Percentiles rank a stretch among this genome's conserved stretches.
Conservation (phyloP, 2,888 invertebrate species). For the Nomada fucata region DNA sequence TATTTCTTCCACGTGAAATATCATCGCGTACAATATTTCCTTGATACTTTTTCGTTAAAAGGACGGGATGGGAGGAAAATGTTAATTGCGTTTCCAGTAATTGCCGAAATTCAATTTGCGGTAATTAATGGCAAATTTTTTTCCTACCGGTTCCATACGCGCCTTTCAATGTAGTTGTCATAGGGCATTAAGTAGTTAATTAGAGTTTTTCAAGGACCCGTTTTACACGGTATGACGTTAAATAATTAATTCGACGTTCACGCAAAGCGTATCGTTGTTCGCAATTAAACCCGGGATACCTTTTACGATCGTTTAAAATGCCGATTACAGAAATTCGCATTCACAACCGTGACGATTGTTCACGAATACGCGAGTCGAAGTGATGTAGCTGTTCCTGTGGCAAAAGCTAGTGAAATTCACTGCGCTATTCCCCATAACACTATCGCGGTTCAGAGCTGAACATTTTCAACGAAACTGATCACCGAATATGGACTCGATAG, state of each 20-base stretch:
- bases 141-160: neutral
- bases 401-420: conserved; percentile 42
- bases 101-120: conserved; percentile 36
- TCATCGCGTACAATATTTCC: conserved; percentile 17
- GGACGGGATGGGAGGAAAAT: neutral
- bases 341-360: conserved; percentile 8
- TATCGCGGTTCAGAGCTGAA: conserved; percentile 7
- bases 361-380: conserved; percentile 30
- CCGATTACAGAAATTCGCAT: conserved; percentile 49
- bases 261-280: conserved; percentile 45
- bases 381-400: conserved; percentile 38
- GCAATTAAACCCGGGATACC: conserved; percentile 43
- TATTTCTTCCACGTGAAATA: neutral
- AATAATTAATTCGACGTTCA: conserved; percentile 45
- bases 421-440: neutral
- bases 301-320: conserved; percentile 47
- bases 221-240: conserved; percentile 28
- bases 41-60: conserved; percentile 21
- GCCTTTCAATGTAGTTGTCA: conserved; percentile 27
- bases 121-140: conserved; percentile 39
- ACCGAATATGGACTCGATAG: conserved; percentile 12
- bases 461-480: neutral
- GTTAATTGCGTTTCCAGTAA: conserved; percentile 33
- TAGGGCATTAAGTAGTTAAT: conserved; percentile 51
- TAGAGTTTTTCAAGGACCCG: conserved; percentile 41